Percentiles rank a stretch among this genome's conserved stretches.
Conservation (phyloP, 2,888 invertebrate genomes). For the Capitulum mitella region DNA sequence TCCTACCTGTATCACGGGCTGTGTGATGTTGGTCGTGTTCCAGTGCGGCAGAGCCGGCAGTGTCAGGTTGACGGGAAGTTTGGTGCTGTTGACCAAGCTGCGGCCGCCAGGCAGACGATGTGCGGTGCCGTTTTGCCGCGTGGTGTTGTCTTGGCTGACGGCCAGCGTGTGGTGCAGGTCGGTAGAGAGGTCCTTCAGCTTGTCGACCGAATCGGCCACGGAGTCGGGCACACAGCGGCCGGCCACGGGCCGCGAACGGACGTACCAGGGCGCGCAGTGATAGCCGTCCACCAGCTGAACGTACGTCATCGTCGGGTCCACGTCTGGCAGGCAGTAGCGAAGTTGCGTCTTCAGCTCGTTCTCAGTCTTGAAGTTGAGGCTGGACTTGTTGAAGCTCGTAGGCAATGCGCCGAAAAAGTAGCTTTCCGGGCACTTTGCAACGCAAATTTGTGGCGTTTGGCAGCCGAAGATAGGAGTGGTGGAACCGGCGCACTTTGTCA, state of each 20-base stretch:
- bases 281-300: not conserved
- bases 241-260: not conserved
- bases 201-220: not conserved
- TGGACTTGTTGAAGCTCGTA: not conserved
- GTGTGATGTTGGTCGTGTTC: not conserved
- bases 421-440: not conserved
- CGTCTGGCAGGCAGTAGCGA: not conserved
- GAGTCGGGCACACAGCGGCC: not conserved
- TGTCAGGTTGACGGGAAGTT: not conserved
- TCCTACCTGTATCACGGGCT: not conserved
- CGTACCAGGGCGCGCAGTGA: constrained; percentile 9
- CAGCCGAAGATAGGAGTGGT: not conserved
- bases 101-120: too few species aligned
- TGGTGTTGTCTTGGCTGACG: not conserved
- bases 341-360: not conserved
- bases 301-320: not conserved
- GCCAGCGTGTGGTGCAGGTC: not conserved
- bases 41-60: too few species aligned
- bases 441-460: not conserved
- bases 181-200: not conserved
- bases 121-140: not conserved
- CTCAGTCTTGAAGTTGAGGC: too few species aligned
- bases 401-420: not conserved
- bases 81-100: not conserved
- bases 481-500: not conserved